Base-by-base conservation (phyloP, 92 coral and sea anemone species). In the Zoanthus gigantus region DNA sequence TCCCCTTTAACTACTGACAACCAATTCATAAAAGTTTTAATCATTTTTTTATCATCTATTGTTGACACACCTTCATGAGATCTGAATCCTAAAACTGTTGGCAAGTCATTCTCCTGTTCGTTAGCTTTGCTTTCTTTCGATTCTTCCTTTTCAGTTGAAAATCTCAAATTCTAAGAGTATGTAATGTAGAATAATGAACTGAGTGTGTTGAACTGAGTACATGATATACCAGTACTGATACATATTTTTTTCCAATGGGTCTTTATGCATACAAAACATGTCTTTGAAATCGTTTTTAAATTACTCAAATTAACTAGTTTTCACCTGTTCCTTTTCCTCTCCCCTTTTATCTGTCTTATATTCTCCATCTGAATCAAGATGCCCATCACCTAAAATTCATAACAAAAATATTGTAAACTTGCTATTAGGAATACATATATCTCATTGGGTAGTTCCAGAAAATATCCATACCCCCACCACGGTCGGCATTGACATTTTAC, bases 61-160 rank as follows among this genome's bases (percentile, higher is more conserved):
- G 45, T 71, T 23, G 47, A 71, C 75, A 71, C 75, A 71, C 75
- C 75, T 71, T 71, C 75, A 71, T 71, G 75, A 71, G 75, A 71
- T 71, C 75, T 71, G 75, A 71, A 71, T 71, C 75, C 75, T 71
- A 34, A n/a, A 71, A 71, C 75, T 71, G 75, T 32, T 34, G 75
- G 75, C 75, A 71, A 71, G 75, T 71, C 47, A 71, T 71, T 71
- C 75, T 71, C 72, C 37, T 67, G 75, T 71, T 71, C 47, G 47
- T 71, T 71, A 71, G 48, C 17, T 71, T 67, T 67, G 72, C 72
- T 67, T 67, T 67, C 72, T 67, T 67, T 5, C 32, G 6, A 67
- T 67, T 67, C 72, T 67, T 67, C 72, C 18, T 67, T 30, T 67
- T 67, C 73, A 28, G 44, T 68, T 28, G 73, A 68, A 68, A 68